phyloP scores from a whole-genome alignment of 1,140 invertebrate genomes.

The Ericerus pela region DNA sequence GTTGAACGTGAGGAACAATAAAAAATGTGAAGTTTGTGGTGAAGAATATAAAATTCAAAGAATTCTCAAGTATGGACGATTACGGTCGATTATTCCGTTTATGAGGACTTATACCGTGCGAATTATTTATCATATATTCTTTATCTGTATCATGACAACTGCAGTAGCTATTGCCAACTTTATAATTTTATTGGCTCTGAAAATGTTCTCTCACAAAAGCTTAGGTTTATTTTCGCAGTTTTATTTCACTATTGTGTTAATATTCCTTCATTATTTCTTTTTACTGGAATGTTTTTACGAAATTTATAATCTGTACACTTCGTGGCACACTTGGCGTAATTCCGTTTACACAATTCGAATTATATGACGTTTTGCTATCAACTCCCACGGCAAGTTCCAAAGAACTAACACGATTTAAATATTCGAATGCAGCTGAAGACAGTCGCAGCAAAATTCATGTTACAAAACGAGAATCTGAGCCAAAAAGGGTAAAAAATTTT shows the following conservation, averaged over 20 bases:
- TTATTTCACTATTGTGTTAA: neutral
- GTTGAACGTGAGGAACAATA: neutral
- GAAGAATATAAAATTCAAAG: constrained; percentile 3
- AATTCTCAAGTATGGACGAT: neutral
- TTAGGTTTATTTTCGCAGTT: neutral
- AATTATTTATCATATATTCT: neutral
- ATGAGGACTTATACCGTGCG: neutral
- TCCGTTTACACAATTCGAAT: constrained; percentile 1
- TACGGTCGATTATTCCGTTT: neutral
- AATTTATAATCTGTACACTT: neutral
- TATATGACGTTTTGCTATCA: neutral
- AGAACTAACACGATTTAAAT: too few species aligned
- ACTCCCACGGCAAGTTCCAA: too few species aligned
- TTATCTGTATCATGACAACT: neutral
- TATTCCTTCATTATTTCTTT: neutral
- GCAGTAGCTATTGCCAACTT: neutral
- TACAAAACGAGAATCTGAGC: too few species aligned
- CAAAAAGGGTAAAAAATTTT: too few species aligned
- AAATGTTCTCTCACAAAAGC: neutral
- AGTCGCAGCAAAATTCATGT: too few species aligned
- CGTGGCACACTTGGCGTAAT: neutral
- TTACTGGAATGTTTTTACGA: neutral
- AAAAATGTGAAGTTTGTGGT: constrained; percentile 1
- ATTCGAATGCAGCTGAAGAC: too few species aligned
- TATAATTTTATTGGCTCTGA: neutral